A percentile compares a stretch with the other conserved stretches of the same genome.
Conservation (phyloP, 2,113 vertebrate genomes). For the Silurus meridionalis region DNA sequence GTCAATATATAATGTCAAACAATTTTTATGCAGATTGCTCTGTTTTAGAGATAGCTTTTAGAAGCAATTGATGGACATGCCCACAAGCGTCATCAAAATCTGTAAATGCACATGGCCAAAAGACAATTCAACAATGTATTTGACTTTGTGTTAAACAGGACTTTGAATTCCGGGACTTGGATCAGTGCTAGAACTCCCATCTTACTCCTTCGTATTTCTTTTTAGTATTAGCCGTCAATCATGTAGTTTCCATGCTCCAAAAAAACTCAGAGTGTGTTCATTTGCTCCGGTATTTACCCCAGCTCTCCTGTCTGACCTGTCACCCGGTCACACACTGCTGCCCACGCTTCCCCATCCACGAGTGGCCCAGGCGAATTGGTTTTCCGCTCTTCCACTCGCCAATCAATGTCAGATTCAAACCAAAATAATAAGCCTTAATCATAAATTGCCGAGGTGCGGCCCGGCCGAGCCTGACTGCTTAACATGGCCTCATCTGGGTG, state of each 20-base stretch:
- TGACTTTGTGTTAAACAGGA: slow-evolving; percentile 44
- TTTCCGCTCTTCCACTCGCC: slow-evolving; percentile 75
- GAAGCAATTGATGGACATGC: neutral
- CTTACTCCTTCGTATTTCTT: slow-evolving; percentile 56
- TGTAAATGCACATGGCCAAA: too few relatives aligned
- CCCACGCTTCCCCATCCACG: slow-evolving; percentile 74
- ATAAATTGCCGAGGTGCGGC: slow-evolving; percentile 93
- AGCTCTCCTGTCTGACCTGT: slow-evolving; percentile 70
- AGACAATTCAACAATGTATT: neutral
- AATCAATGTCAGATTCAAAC: slow-evolving; percentile 79
- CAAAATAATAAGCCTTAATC: slow-evolving; percentile 82
- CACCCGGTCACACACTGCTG: slow-evolving; percentile 75
- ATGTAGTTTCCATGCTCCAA: slow-evolving; percentile 65
- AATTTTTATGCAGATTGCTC: neutral
- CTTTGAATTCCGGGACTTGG: slow-evolving; percentile 65
- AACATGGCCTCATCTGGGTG: slow-evolving; percentile 88
- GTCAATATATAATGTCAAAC: neutral
- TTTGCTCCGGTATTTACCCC: slow-evolving; percentile 66
- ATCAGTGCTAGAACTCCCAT: slow-evolving; percentile 61
- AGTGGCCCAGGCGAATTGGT: slow-evolving; percentile 71
- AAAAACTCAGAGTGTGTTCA: slow-evolving; percentile 65
- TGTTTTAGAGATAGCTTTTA: neutral
- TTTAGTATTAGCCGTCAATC: slow-evolving; percentile 72
- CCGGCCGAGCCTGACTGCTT: slow-evolving; percentile 78
- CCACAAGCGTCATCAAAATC: neutral